phyloP scores from a whole-genome alignment of 2,888 invertebrate species.

The Mactromeris polynyma region DNA sequence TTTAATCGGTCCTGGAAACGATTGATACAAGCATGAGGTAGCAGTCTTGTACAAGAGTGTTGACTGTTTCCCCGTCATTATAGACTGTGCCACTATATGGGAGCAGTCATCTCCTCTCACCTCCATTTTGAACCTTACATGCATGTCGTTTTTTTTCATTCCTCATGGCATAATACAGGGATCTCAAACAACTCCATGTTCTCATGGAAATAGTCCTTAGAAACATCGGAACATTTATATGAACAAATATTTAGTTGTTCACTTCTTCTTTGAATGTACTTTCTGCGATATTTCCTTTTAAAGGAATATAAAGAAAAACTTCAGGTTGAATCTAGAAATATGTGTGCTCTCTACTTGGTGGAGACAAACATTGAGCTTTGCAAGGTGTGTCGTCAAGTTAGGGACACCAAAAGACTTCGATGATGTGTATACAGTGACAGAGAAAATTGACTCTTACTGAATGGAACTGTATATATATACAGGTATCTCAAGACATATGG shows the following conservation, averaged over 20 bases:
- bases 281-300: constrained; percentile 21
- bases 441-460: constrained; percentile 36
- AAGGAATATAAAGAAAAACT: constrained; percentile 10
- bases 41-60: neutral
- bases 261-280: constrained; percentile 2
- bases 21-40: neutral
- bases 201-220: constrained; percentile 21
- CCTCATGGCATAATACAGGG: constrained; percentile 73
- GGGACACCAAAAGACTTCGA: neutral
- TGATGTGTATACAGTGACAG: constrained; percentile 16
- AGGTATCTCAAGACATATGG: constrained; percentile 35
- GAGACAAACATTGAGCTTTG: neutral
- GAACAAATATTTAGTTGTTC: neutral
- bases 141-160: constrained; percentile 58
- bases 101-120: constrained; percentile 28
- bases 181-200: constrained; percentile 57
- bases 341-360: constrained; percentile 26
- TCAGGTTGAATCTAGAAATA: neutral
- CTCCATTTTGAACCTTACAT: constrained; percentile 19
- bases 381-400: neutral
- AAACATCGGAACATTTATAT: constrained; percentile 10
- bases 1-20: neutral
- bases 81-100: neutral
- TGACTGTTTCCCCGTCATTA: neutral
- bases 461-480: constrained; percentile 15